These are phyloP conservation scores for Corydoras sp. DNA, from an alignment of 2,113 vertebrate species.

Conservation along the genomic window DNA sequence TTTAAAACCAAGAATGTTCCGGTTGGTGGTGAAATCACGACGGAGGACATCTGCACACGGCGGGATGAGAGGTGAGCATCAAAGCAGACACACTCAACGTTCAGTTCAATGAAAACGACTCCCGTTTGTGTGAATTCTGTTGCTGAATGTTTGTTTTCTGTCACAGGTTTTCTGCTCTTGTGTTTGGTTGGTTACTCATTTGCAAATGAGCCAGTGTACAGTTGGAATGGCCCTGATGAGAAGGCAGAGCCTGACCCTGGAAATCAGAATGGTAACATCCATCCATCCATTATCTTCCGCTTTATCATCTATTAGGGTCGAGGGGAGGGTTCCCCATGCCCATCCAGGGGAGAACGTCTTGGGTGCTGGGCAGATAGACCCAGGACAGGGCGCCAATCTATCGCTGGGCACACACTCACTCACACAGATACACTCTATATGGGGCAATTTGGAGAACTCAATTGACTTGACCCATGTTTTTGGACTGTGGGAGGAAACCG, in stretches of 20 bases:
- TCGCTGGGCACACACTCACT: too few relatives aligned
- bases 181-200: conserved; percentile 39
- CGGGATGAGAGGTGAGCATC: conserved; percentile 58
- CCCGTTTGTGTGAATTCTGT: too few relatives aligned
- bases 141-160: not conserved
- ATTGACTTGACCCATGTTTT: too few relatives aligned
- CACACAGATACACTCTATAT: too few relatives aligned
- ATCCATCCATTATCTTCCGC: too few relatives aligned
- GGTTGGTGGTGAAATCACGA: conserved; percentile 13
- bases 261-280: conserved; percentile 35
- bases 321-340: too few relatives aligned
- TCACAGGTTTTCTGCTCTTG: conserved; percentile 41
- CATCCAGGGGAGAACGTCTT: too few relatives aligned
- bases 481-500: too few relatives aligned
- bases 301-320: too few relatives aligned
- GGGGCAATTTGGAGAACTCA: too few relatives aligned
- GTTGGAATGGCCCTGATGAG: conserved; percentile 34
- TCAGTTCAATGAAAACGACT: not conserved
- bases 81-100: not conserved
- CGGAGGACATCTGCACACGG: conserved; percentile 26
- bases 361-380: too few relatives aligned
- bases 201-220: conserved; percentile 14
- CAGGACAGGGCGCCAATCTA: too few relatives aligned
- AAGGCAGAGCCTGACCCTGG: not conserved
- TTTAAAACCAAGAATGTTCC: conserved; percentile 49